Conservation (phyloP, 2,888 invertebrate genomes). For the Stenichneumon culpator region DNA sequence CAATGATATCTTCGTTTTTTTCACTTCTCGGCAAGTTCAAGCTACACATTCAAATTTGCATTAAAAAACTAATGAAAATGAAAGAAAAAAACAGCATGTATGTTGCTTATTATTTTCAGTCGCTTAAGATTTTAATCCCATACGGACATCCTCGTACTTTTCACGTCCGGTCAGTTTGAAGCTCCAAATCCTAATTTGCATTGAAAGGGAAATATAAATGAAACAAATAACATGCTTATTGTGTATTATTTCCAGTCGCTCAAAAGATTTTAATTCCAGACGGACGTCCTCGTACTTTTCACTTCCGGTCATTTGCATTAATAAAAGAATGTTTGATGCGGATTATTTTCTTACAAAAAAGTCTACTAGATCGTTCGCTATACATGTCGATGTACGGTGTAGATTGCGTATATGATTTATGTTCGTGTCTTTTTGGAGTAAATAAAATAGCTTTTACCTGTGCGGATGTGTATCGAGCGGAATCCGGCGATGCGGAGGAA, state of each 20-base stretch:
- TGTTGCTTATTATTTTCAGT: background rate
- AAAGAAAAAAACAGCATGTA: too few relatives aligned
- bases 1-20: too few relatives aligned
- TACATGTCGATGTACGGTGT: too few relatives aligned
- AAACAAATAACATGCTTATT: background rate
- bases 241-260: too few relatives aligned
- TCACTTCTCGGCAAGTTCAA: too few relatives aligned
- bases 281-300: background rate
- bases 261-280: background rate
- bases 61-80: too few relatives aligned
- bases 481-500: slow-evolving; percentile 84
- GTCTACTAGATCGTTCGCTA: too few relatives aligned
- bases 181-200: background rate
- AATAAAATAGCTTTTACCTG: slow-evolving; percentile 75
- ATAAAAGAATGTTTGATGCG: too few relatives aligned
- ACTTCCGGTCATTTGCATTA: background rate
- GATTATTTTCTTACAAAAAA: too few relatives aligned
- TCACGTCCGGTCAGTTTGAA: background rate
- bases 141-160: background rate
- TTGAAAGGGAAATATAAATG: too few relatives aligned
- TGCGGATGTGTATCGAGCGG: slow-evolving; percentile 82
- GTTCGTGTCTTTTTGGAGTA: background rate
- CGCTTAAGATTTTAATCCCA: background rate
- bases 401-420: too few relatives aligned
- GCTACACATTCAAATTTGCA: too few relatives aligned